These are phyloP conservation scores for Drosophila sordidapex DNA, from an alignment of 2,888 invertebrate genomes.

Conservation along the genomic window DNA sequence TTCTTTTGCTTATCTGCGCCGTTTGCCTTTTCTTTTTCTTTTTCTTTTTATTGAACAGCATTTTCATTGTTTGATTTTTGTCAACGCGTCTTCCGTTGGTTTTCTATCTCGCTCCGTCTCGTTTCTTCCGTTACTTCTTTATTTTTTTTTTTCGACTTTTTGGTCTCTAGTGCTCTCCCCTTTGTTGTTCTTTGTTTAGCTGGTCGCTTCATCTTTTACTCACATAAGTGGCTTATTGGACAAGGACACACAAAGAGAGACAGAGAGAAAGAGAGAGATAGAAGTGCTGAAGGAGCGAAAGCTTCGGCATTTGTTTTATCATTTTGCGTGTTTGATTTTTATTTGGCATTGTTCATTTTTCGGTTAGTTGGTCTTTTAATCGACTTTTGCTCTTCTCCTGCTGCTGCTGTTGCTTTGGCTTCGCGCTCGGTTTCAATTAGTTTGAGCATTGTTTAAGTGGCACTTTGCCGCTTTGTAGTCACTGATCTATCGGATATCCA, in stretches of 20 bases:
- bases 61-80: slow-evolving; percentile 77
- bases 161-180: slow-evolving; percentile 33
- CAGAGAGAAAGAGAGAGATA: background rate
- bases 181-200: slow-evolving; percentile 60
- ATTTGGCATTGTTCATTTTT: slow-evolving; percentile 73
- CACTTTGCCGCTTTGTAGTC: slow-evolving; percentile 40
- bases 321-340: slow-evolving; percentile 76
- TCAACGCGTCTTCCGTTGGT: slow-evolving; percentile 61
- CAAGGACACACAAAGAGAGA: background rate
- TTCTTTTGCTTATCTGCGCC: slow-evolving; percentile 59
- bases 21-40: slow-evolving; percentile 20
- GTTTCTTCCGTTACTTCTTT: background rate
- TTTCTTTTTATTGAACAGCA: slow-evolving; percentile 68
- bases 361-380: slow-evolving; percentile 78
- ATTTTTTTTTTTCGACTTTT: background rate
- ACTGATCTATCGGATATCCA: slow-evolving; percentile 56
- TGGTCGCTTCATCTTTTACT: slow-evolving; percentile 58
- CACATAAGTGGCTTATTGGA: slow-evolving; percentile 65
- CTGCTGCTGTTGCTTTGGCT: slow-evolving; percentile 32
- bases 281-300: slow-evolving; percentile 1
- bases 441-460: slow-evolving; percentile 57
- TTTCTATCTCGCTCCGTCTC: slow-evolving; percentile 6
- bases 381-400: slow-evolving; percentile 50
- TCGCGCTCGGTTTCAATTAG: slow-evolving; percentile 66
- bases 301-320: slow-evolving; percentile 59